These are phyloP conservation scores for Baccha elongata DNA, from an alignment of 2,888 invertebrate genomes.

Conservation along the genomic window DNA sequence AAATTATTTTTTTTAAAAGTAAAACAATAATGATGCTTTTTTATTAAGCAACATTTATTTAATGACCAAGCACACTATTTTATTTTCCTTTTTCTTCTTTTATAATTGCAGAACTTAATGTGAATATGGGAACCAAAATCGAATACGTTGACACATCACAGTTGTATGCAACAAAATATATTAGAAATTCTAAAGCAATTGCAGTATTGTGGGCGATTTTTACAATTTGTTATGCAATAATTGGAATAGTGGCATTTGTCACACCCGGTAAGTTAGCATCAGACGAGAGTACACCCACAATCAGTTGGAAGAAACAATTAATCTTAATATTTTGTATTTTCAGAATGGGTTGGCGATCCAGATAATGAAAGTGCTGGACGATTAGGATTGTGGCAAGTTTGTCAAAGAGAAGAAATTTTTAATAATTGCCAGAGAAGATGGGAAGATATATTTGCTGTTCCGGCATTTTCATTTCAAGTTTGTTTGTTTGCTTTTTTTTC, in stretches of 20 bases:
- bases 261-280: slow-evolving; percentile 86
- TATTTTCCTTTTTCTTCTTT: neutral
- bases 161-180: slow-evolving; percentile 94
- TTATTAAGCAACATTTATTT: slow-evolving; percentile 4
- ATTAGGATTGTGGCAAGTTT: slow-evolving; percentile 96
- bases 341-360: slow-evolving; percentile 93
- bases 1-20: slow-evolving; percentile 1
- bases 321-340: slow-evolving; percentile 31
- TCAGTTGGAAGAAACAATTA: too few species aligned
- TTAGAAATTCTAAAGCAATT: slow-evolving; percentile 96
- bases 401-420: slow-evolving; percentile 89
- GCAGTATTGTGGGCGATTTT: slow-evolving; percentile 99
- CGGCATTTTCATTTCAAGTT: slow-evolving; percentile 89
- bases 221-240: slow-evolving; percentile 97
- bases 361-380: slow-evolving; percentile 94
- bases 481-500: slow-evolving; percentile 25
- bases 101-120: slow-evolving; percentile 53
- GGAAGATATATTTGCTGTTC: slow-evolving; percentile 91
- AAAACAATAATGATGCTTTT: slow-evolving; percentile 4
- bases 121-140: slow-evolving; percentile 93
- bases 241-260: slow-evolving; percentile 96
- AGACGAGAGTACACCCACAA: too few species aligned
- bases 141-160: slow-evolving; percentile 96
- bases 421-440: slow-evolving; percentile 93
- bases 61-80: neutral